Conservation (phyloP, 2,113 vertebrate genomes). For the Eulemur macaco region DNA sequence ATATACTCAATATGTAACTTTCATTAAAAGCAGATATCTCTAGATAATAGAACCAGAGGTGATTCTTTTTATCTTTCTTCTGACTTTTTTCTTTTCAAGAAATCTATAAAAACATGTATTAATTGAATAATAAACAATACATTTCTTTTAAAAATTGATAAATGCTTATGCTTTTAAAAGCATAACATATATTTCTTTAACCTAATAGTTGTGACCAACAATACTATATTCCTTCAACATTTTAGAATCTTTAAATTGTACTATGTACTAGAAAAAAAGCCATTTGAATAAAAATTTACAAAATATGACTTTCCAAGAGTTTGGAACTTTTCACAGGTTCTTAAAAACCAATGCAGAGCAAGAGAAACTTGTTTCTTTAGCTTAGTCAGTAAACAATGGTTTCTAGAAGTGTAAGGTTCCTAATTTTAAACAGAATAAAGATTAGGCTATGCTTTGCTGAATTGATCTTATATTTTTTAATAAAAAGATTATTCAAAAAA, state of each 20-base stretch:
- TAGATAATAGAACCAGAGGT: background rate
- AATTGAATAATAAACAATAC: background rate
- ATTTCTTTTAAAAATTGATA: background rate
- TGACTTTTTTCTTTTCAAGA: conserved; percentile 11
- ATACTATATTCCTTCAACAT: background rate
- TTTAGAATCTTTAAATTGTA: background rate
- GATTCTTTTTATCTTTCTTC: background rate
- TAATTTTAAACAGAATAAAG: no score
- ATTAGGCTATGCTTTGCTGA: no score
- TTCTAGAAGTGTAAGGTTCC: no score
- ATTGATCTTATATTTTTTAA: no score
- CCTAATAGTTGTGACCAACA: background rate
- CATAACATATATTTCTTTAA: background rate
- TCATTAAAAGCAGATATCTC: background rate
- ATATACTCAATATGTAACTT: background rate
- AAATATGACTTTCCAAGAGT: background rate
- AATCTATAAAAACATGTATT: background rate
- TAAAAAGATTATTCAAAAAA: background rate
- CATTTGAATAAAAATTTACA: conserved; percentile 3
- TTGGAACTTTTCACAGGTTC: background rate
- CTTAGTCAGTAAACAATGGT: background rate
- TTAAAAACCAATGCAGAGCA: background rate
- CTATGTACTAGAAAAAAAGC: background rate
- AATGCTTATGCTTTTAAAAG: conserved; percentile 13
- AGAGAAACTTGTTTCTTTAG: background rate